Base-by-base conservation (phyloP, 2,888 invertebrate genomes). In the Drosophila quinaria region DNA sequence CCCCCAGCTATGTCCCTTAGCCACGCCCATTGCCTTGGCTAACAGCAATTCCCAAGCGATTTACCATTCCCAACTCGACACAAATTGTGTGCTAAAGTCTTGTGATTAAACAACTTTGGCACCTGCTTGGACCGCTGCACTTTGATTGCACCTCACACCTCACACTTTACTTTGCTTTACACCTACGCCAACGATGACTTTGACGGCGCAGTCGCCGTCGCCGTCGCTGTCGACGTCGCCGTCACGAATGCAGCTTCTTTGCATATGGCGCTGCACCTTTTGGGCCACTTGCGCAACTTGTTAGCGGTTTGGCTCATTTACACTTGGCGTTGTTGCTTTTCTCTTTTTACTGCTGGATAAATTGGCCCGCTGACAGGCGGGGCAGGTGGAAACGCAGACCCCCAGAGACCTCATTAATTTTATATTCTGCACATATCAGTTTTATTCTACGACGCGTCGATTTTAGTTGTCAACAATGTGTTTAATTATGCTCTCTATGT, bases 61-160 rank as follows among this genome's bases (percentile, higher is more conserved):
- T 62, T 63, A 25, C 41, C 64, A 59, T 63, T 54, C 62, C 64
- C 56, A 52, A 55, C 56, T 52, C 69, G 60, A 81, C 72, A 70
- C 71, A 85, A 85, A 81, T 74, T 78, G 76, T 74, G 85, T 84
- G 71, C 78, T 85, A 74, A 85, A 87, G 72, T 78, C 78, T 81
- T 87, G 75, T 82, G 86, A 88, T 82, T 88, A 82, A 82, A 86
- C 87, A 86, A 79, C 87, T 88, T 86, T 82, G 89, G 87, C 87
- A 82, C 86, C 88, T 86, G 78, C 74, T 65, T 58, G 78, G 44
- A 35, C 84, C 74, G 59, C 65, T 85, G 82, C 71, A 84, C 78
- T 85, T 89, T 85, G 88, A 87, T 89, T 85, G 90, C 90, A 85
- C 77, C 84, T 80, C 66, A 73, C 78, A 42, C 31, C 17, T 25